A percentile compares a stretch with the other conserved stretches of the same genome.
phyloP scores from a whole-genome alignment of 2,888 invertebrate species.

The Palloptera scutellata region DNA sequence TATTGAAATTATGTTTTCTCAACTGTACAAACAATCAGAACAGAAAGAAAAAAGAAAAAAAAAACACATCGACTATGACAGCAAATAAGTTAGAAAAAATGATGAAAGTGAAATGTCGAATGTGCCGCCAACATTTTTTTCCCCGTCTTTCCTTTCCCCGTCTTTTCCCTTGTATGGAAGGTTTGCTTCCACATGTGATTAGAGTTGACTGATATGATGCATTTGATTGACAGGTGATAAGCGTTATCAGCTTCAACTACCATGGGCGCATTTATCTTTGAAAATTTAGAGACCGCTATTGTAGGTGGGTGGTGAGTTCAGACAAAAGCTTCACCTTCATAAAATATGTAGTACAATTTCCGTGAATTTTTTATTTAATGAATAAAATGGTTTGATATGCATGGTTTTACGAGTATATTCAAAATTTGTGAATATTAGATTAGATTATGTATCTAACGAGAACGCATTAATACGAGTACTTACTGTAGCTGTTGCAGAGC shows the following conservation, averaged over 20 bases:
- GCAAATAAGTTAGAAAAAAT: constrained; percentile 4
- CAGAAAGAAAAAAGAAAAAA: neutral
- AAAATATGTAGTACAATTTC: neutral
- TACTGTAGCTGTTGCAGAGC: constrained; percentile 90
- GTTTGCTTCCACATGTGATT: too few relatives aligned
- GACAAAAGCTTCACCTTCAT: constrained; percentile 1
- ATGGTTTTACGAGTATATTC: neutral
- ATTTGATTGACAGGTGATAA: constrained; percentile 45
- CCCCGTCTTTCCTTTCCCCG: too few relatives aligned
- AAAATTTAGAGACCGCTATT: constrained; percentile 9
- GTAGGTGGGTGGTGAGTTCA: neutral
- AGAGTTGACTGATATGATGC: constrained; percentile 32
- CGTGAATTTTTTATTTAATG: neutral
- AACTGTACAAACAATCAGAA: constrained; percentile 8
- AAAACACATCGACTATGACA: neutral
- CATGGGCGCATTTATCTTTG: neutral
- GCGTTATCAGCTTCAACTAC: constrained; percentile 20
- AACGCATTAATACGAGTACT: constrained; percentile 65
- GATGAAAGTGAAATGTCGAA: constrained; percentile 19
- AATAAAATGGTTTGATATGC: neutral
- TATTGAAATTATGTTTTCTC: constrained; percentile 9
- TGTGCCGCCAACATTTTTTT: constrained; percentile 16
- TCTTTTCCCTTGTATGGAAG: neutral
- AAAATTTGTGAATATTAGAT: neutral
- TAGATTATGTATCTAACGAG: constrained; percentile 6